phyloP scores from a whole-genome alignment of 2,888 invertebrate species.

The Eilema caniola region DNA sequence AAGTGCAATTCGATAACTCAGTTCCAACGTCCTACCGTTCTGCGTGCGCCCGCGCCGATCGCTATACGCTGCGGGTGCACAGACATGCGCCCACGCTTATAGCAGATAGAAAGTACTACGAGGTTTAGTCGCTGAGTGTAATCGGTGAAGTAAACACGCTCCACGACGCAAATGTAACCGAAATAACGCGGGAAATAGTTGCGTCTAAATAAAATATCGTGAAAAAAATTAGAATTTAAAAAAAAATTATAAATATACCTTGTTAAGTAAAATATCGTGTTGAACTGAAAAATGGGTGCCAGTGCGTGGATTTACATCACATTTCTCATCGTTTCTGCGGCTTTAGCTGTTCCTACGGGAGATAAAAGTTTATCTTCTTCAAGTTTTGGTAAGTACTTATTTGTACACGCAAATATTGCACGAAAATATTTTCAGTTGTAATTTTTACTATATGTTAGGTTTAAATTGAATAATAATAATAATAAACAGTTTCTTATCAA shows the following conservation, averaged over 20 bases:
- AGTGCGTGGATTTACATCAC: slow-evolving; percentile 78
- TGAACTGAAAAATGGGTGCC: slow-evolving; percentile 76
- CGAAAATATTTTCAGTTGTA: not conserved
- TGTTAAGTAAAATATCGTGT: slow-evolving; percentile 52
- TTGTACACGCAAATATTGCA: not conserved
- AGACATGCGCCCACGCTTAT: slow-evolving; percentile 74
- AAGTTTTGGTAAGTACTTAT: slow-evolving; percentile 63
- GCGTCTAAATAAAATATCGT: slow-evolving; percentile 66
- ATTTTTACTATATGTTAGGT: not conserved
- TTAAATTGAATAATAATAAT: not conserved
- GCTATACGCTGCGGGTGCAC: slow-evolving; percentile 56
- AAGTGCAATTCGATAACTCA: slow-evolving; percentile 54
- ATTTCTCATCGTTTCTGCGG: slow-evolving; percentile 75
- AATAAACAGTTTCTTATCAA: not conserved
- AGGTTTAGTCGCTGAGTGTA: slow-evolving; percentile 76
- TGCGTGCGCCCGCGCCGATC: slow-evolving; percentile 16
- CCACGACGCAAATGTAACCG: slow-evolving; percentile 82
- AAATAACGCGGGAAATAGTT: slow-evolving; percentile 82
- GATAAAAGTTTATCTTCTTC: slow-evolving; percentile 63
- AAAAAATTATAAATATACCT: slow-evolving; percentile 22
- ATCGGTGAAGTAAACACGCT: slow-evolving; percentile 69
- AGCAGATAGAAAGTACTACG: slow-evolving; percentile 81
- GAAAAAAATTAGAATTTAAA: slow-evolving; percentile 37
- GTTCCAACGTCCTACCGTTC: slow-evolving; percentile 44
- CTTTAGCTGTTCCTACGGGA: slow-evolving; percentile 74